Base-by-base conservation (phyloP, 1,140 invertebrate genomes). In the Bombus haemorrhoidalis region DNA sequence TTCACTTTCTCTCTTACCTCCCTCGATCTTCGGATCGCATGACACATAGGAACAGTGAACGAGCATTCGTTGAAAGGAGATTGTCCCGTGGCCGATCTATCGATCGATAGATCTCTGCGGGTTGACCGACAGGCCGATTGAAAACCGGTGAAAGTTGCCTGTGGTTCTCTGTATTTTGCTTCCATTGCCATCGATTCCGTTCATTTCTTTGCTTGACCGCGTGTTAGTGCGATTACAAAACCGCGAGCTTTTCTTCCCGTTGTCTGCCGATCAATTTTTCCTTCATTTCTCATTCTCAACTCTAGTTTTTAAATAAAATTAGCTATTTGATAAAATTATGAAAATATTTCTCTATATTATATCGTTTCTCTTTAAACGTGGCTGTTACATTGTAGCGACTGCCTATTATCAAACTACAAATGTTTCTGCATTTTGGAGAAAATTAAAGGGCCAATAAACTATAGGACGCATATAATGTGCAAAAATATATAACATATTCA, bases 81-180 rank as follows among this genome's bases (percentile, higher is more conserved):
- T 85, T 85, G 83, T 85, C 68, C 53, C 57, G 76, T 37, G 57
- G 66, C 62, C 64, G 53, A 68, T 80, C 83, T 85, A 80, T 80
- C 83, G 83, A 83, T 77, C 81, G 62, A 77, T 77, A 83, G 72
- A 83, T 77, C 81, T 83, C 47, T 68, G 28, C 41, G 59, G 72
- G 28, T 77, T 66, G 81, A 83, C 77, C 81, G 74, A 77, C 81
- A 37, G 74, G 57, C 81, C 77, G 81, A 83, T 83, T 69, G 81
- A 83, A 83, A 83, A 83, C 73, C 43, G 81, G 81, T 83, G 81
- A 83, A 83, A 83, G 81, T 83, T 83, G 43, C 22, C 74, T 68
- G 81, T 25, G 81, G 81, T 77, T 77, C 43, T 77, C 81, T 77
- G 72, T 64, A 69, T 53, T 76, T 73, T 57, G 81, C 62, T 77